Base-by-base conservation (phyloP, 2,888 invertebrate genomes). In the Lasioglossum oenotherae region DNA sequence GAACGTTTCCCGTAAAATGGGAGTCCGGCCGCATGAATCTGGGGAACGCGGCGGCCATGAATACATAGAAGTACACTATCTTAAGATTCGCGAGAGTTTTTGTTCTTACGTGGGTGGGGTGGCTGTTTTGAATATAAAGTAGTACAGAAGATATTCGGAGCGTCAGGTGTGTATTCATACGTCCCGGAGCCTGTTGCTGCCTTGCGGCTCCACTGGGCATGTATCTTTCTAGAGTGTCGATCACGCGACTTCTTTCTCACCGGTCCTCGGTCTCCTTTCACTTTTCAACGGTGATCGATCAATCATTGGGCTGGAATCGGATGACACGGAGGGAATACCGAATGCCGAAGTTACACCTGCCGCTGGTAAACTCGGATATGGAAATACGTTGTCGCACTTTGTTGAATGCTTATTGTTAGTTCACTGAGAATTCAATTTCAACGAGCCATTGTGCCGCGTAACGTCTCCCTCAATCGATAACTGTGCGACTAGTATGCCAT, bases 91-190 rank as follows among this genome's bases (percentile, higher is more conserved):
- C 74, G 35, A 64, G 74, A 74, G 64, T 49, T 81, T 60, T 79
- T 79, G 73, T 76, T 81, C 57, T 41, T 49, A 27, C 49, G 27
- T 4, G 49, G 41, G 2, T 23, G 71, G n/a, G 69, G 12, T 44
- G 79, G 49, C 57, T 71, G 82, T 60, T 79, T 86, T 46, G 86
- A 86, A 81, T 81, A 79, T 69, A 76, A 81, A 85, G 74, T 53
- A 74, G 73, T n/a, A 27, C 53, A 57, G 53, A 38, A 44, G 74
- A 74, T 78, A 78, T 57, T 73, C 64, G 64, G 23, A 57, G 80
- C 69, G 46, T 41, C 74, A 74, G 76, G 84, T 64, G 84, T 75
- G 84, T 60, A 77, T 85, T 75, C 71, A 57, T 84, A 80, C 74
- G 19, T 74, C 31, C 71, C 69, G 60, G 19, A 16, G 77, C 81